A percentile compares a stretch with the other conserved stretches of the same genome.
phyloP scores from a whole-genome alignment of 1,140 invertebrate genomes.

The Apis dorsata region DNA sequence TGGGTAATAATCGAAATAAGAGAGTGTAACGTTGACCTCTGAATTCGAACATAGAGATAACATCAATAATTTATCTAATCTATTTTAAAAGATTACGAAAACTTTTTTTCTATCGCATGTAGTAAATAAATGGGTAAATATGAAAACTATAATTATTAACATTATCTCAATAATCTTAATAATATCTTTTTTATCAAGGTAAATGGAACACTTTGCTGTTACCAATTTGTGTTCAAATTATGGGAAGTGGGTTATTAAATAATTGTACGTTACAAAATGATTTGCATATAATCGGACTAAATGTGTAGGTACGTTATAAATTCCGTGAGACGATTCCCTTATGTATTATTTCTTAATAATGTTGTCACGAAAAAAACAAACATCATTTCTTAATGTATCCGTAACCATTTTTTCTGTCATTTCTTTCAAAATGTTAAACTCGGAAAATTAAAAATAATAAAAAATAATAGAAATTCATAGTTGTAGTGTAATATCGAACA shows the following conservation, averaged over 20 bases:
- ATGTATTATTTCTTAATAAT: not conserved
- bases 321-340: not conserved
- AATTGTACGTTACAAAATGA: not conserved
- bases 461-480: too few relatives aligned
- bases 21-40: too few relatives aligned
- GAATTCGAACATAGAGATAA: too few relatives aligned
- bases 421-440: too few relatives aligned
- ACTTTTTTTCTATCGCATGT: too few relatives aligned
- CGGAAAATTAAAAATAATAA: too few relatives aligned
- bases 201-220: not conserved
- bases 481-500: not conserved
- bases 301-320: not conserved
- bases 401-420: too few relatives aligned
- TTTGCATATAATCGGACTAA: constrained; percentile 6
- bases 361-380: not conserved
- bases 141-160: too few relatives aligned
- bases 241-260: constrained; percentile 5
- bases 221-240: not conserved
- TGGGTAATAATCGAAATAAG: not conserved
- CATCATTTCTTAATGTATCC: not conserved
- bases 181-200: not conserved
- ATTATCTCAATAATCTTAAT: too few relatives aligned
- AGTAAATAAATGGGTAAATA: too few relatives aligned
- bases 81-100: too few relatives aligned
- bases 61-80: too few relatives aligned